Evolutionary conservation across 2,888 invertebrate species (phyloP).

Genomic region (Diadromus collaris): DNA sequence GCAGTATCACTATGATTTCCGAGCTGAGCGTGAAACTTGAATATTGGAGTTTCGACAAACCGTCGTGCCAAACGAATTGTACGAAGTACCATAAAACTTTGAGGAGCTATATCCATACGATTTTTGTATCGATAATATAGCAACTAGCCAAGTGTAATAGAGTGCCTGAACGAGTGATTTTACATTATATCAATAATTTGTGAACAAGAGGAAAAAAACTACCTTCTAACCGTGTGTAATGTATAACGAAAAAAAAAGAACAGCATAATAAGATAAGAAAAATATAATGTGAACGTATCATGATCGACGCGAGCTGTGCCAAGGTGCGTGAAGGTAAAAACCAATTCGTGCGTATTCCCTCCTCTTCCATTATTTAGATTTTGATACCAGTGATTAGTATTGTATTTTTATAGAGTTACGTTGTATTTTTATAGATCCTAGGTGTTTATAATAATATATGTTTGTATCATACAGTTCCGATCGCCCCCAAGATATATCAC

Average conservation of each 20-base stretch:
- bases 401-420: constrained; percentile 78
- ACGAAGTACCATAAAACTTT: constrained; percentile 67
- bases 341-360: constrained; percentile 59
- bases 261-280: constrained; percentile 53
- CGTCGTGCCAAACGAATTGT: constrained; percentile 76
- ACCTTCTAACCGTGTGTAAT: constrained; percentile 40
- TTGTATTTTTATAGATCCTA: constrained; percentile 75
- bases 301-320: constrained; percentile 35
- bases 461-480: constrained; percentile 63
- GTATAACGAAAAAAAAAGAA: constrained; percentile 59
- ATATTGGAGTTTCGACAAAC: constrained; percentile 63
- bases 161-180: constrained; percentile 79
- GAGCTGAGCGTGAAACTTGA: constrained; percentile 78
- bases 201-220: constrained; percentile 24
- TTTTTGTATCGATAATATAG: constrained; percentile 72
- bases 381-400: constrained; percentile 76
- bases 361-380: constrained; percentile 73
- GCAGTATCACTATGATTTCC: constrained; percentile 78
- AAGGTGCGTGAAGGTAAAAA: constrained; percentile 31
- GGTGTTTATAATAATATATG: constrained; percentile 61
- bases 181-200: constrained; percentile 63
- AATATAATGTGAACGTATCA: constrained; percentile 37
- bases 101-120: constrained; percentile 71
- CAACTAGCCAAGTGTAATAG: constrained; percentile 77
- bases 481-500: constrained; percentile 66